Evolutionary conservation across 2,797 vertebrate species (phyloP), one percentile per base, ranked within the genome.

Genomic region (Lepilemur ruficaudatus): DNA sequence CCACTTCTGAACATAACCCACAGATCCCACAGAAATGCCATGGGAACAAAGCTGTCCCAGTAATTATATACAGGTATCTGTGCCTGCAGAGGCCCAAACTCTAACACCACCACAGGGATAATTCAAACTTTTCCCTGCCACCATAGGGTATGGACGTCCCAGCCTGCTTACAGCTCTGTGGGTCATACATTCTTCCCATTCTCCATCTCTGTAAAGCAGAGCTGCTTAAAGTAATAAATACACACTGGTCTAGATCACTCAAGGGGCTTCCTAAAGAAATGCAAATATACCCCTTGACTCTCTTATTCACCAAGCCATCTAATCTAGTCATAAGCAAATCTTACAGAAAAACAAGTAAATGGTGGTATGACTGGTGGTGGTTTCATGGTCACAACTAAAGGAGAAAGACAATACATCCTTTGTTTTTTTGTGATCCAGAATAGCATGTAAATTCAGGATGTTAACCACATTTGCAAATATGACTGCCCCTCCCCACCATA

Each of bases 251-350:
- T 82, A 18, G 46, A 63, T n/a, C 18, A 70, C 38, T 46, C 25
- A n/a, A 65, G 69, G 43, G 22, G 38, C 20, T 95, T 92, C 76
- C 93, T 80, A 76, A 96, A 95, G 69, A 95, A 92, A 98, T 79
- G 82, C 70, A 94, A 95, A 95, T 43, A 28, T 5, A 17, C 12
- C 59, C 79, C 48, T 55, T 57, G 11, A 70, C 80, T 43, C 52
- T 57, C 41, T 43, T 35, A 57, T 57, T 92, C 23, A 75, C 38
- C 55, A 78, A 32, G 25, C 70, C 23, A 87, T 23, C 41, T 83
- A 87, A 97, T 70, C 61, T 41, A 89, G 82, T 82, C 76, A 75
- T 46, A 94, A 86, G 57, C 91, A 96, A 96, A 96, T 79, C 78
- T 5, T 61, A 38, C 70, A 18, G 69, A 90, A 92, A 88, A 91